Conservation (phyloP, 2,888 invertebrate species). For the Gandaritis pyraliata region DNA sequence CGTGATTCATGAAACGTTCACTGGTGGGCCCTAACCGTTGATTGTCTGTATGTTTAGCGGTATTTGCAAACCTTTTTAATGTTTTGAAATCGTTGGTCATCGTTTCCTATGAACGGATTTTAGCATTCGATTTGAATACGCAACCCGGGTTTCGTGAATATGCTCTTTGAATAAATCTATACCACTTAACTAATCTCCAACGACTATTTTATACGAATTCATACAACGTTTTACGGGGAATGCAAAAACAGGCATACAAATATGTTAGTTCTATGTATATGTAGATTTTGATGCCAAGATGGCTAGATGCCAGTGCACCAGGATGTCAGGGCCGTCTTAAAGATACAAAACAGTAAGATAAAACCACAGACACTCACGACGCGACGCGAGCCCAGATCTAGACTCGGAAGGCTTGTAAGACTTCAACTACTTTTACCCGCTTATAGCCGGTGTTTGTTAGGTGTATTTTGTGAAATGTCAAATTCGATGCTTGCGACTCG, state of each 20-base stretch:
- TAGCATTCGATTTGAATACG: constrained; percentile 40
- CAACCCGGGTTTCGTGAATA: constrained; percentile 9
- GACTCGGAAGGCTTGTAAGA: not conserved
- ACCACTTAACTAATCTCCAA: not conserved
- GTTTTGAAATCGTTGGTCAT: constrained; percentile 48
- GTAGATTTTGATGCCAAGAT: constrained; percentile 28
- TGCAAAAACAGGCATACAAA: constrained; percentile 20
- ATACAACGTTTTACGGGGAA: constrained; percentile 7
- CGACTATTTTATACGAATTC: constrained; percentile 7
- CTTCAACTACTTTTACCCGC: not conserved
- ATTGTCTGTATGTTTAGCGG: constrained; percentile 53
- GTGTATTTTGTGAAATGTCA: not conserved
- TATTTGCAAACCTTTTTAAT: constrained; percentile 50
- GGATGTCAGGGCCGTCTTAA: constrained; percentile 31
- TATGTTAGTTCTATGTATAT: constrained; percentile 20
- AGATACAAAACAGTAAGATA: constrained; percentile 22
- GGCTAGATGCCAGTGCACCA: constrained; percentile 33
- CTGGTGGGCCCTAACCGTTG: constrained; percentile 47
- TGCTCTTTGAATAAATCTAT: constrained; percentile 9
- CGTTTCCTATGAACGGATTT: constrained; percentile 37
- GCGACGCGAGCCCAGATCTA: constrained; percentile 8
- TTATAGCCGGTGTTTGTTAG: not conserved
- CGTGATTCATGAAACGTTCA: constrained; percentile 65
- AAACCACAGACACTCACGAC: constrained; percentile 13
- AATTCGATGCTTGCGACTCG: not conserved